A percentile compares a stretch with the other conserved stretches of the same genome.
Evolutionary conservation across 2,888 invertebrate genomes (phyloP).

Genomic region (Dione vanillae): DNA sequence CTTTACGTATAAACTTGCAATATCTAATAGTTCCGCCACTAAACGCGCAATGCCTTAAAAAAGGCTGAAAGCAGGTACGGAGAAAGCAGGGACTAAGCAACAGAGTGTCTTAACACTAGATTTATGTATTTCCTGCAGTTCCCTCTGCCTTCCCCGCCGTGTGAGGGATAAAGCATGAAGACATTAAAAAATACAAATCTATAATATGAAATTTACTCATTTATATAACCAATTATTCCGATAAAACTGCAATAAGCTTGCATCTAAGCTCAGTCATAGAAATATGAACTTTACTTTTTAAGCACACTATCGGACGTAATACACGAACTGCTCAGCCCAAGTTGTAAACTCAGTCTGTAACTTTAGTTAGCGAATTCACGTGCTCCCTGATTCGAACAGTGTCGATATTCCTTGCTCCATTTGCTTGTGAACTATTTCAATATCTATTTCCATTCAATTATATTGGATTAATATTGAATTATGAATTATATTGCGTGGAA

Average conservation of each 20-base stretch:
- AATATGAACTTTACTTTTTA: constrained; percentile 4
- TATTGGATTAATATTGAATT: constrained; percentile 1
- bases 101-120: too few relatives aligned
- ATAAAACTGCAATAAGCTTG: constrained; percentile 1
- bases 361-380: constrained; percentile 30
- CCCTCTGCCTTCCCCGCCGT: too few relatives aligned
- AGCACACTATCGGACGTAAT: constrained; percentile 24
- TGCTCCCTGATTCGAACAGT: constrained; percentile 26
- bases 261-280: not conserved
- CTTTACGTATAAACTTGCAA: too few relatives aligned
- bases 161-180: too few relatives aligned
- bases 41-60: too few relatives aligned
- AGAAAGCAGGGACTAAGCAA: too few relatives aligned
- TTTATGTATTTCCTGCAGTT: too few relatives aligned
- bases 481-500: constrained; percentile 7
- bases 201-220: not conserved
- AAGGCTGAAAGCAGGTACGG: too few relatives aligned
- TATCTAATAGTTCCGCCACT: too few relatives aligned
- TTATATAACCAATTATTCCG: constrained; percentile 1
- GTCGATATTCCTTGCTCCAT: constrained; percentile 27
- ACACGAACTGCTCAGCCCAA: constrained; percentile 24
- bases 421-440: constrained; percentile 31
- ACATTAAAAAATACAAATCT: not conserved
- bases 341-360: constrained; percentile 29
- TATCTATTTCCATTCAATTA: constrained; percentile 24